These are phyloP conservation scores for Ibycter americanus DNA, from an alignment of 2,797 vertebrate species.

Conservation along the genomic window DNA sequence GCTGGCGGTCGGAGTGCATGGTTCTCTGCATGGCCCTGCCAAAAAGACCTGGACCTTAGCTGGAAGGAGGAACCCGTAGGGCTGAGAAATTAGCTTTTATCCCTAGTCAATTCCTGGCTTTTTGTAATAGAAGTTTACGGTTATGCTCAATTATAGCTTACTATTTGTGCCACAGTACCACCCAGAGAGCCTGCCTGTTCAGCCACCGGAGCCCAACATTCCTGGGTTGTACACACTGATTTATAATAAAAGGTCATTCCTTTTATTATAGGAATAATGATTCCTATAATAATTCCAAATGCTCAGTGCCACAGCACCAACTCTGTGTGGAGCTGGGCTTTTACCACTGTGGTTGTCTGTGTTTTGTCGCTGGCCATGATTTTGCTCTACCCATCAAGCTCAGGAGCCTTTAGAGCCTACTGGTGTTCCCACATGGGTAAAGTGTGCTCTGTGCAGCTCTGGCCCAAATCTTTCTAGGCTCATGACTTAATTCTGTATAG, in stretches of 20 bases:
- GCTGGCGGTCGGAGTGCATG: rapidly evolving
- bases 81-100: neutral
- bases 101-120: neutral
- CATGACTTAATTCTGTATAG: neutral
- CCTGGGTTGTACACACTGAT: neutral
- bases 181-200: neutral
- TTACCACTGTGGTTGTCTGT: neutral
- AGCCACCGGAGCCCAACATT: neutral
- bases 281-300: neutral
- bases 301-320: neutral
- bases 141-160: neutral
- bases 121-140: neutral
- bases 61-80: neutral
- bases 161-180: neutral
- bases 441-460: neutral
- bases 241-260: neutral
- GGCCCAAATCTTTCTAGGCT: neutral
- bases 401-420: neutral
- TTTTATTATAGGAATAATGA: neutral
- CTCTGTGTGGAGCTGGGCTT: neutral
- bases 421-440: neutral
- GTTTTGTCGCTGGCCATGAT: neutral
- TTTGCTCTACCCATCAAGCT: neutral
- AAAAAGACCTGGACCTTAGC: neutral
- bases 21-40: neutral